These are phyloP conservation scores for Papilio demoleus DNA, from an alignment of 2,888 invertebrate genomes.

Conservation along the genomic window DNA sequence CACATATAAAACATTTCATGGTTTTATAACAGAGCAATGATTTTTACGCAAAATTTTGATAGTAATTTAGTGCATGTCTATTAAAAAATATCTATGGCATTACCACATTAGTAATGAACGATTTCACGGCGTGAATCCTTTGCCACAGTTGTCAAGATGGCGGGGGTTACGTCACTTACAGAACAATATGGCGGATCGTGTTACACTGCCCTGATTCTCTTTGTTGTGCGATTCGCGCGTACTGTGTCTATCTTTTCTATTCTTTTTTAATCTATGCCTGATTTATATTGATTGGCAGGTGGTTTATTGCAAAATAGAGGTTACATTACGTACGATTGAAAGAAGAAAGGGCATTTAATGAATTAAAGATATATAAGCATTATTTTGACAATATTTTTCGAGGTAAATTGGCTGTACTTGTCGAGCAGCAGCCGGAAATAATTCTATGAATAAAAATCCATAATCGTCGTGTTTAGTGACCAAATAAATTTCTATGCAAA, in stretches of 20 bases:
- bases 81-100: conserved; percentile 46
- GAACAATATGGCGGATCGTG: conserved; percentile 73
- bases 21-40: no score
- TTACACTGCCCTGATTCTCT: conserved; percentile 79
- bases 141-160: conserved; percentile 70
- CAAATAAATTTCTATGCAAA: no score
- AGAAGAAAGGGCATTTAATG: neutral
- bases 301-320: neutral
- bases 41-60: no score
- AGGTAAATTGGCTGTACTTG: no score
- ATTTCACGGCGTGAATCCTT: conserved; percentile 79
- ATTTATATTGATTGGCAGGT: neutral
- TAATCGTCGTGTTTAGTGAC: neutral
- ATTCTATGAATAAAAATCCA: no score
- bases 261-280: conserved; percentile 9
- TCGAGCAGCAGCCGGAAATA: no score
- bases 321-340: neutral
- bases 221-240: conserved; percentile 70
- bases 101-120: conserved; percentile 64
- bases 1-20: no score
- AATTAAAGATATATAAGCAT: no score
- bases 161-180: conserved; percentile 66
- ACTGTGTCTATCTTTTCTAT: conserved; percentile 41
- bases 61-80: no score
- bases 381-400: no score